Percentiles rank a stretch among this genome's conserved stretches.
These are phyloP conservation scores for Pomatorhinus ruficollis DNA, from an alignment of 2,113 vertebrate genomes.

Conservation along the genomic window DNA sequence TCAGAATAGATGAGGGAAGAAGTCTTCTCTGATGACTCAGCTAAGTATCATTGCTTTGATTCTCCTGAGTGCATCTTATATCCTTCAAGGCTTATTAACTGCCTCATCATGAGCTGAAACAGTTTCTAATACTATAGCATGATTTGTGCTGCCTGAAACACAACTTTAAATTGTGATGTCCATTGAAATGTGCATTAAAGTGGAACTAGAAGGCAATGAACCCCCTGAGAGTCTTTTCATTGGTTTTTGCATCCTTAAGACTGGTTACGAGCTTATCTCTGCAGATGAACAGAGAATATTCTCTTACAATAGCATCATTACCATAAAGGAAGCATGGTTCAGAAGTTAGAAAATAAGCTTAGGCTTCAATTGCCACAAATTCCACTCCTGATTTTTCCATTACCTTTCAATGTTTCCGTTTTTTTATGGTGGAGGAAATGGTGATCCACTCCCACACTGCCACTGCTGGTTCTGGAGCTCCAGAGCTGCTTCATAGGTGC, in stretches of 20 bases:
- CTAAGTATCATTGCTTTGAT: conserved; percentile 54
- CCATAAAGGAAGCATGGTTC: not conserved
- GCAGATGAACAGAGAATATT: not conserved
- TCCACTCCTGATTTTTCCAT: not conserved
- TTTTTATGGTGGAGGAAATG: not conserved
- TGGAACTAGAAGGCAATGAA: not conserved
- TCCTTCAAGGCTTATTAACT: conserved; percentile 64
- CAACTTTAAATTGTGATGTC: conserved; percentile 2
- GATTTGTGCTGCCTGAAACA: conserved; percentile 36
- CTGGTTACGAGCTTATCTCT: not conserved
- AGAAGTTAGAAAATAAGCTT: not conserved
- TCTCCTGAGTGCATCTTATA: conserved; percentile 26
- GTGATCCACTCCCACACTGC: not conserved
- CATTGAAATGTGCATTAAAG: conserved; percentile 20
- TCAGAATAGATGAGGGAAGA: conserved; percentile 34
- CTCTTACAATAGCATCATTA: not conserved
- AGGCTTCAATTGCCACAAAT: not conserved
- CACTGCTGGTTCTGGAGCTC: not conserved
- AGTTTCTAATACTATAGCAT: not conserved
- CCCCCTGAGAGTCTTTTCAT: not conserved
- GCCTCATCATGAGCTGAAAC: conserved; percentile 36
- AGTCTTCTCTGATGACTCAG: conserved; percentile 50
- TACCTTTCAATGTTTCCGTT: not conserved
- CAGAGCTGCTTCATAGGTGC: not conserved
- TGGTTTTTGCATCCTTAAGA: not conserved